Conservation (phyloP, 2,888 invertebrate species). For the Leptopilina myrica region DNA sequence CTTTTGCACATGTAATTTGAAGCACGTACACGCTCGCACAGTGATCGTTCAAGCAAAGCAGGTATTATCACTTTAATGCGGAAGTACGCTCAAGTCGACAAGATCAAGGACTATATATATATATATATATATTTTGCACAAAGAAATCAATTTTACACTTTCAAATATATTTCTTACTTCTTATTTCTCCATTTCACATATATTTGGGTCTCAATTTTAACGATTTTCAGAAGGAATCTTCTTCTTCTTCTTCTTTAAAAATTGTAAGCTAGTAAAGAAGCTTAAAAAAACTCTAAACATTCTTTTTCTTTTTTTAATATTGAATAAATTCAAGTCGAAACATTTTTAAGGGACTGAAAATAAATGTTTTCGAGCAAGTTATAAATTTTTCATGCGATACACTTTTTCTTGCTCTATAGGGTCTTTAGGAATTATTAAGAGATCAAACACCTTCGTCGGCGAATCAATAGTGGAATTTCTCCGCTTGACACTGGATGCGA, state of each 20-base stretch:
- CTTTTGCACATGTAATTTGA: conserved; percentile 57
- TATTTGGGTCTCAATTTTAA: too few species aligned
- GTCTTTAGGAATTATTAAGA: conserved; percentile 5
- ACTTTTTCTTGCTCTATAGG: background rate
- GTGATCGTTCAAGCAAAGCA: conserved; percentile 34
- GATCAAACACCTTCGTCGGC: conserved; percentile 1
- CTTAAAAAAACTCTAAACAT: too few species aligned
- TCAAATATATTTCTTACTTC: background rate
- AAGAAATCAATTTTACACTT: conserved; percentile 18
- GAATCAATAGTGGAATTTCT: conserved; percentile 37
- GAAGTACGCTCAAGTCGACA: conserved; percentile 43
- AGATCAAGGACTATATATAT: conserved; percentile 27
- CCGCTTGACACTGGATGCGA: background rate
- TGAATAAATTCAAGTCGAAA: too few species aligned
- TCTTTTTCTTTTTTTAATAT: too few species aligned
- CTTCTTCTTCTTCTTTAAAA: too few species aligned
- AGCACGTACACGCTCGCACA: conserved; percentile 26
- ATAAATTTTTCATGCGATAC: conserved; percentile 2
- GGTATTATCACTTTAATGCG: conserved; percentile 41
- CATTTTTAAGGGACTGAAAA: too few species aligned
- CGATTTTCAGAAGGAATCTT: too few species aligned
- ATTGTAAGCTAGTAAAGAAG: too few species aligned
- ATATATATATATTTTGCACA: background rate
- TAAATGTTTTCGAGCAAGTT: background rate
- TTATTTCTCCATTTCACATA: background rate